Base-by-base conservation (phyloP, 2,888 invertebrate species). In the Baronia brevicornis region DNA sequence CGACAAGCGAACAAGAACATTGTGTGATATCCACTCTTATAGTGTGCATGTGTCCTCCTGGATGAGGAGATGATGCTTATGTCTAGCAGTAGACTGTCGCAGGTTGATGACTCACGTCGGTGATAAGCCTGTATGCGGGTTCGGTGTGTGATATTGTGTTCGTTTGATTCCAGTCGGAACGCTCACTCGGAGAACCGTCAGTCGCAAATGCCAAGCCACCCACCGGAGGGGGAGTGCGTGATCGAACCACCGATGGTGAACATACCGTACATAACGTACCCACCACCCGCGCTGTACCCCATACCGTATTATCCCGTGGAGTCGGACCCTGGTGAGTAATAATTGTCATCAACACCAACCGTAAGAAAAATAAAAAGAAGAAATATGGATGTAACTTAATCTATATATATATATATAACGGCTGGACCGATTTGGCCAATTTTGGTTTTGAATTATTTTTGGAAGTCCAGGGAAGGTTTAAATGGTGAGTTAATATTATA, bases 271-370 rank as follows among this genome's bases (percentile, higher is more conserved):
- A 60, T 79, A 26, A 66, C 71, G 20, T 82, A 82, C 65, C 80
- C 84, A 50, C 84, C 84, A 42, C 79, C 82, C 22, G n/a, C n/a
- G 2, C 46, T 80, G 36, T 82, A 79, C 67, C 74, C 77, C 38
- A 36, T 79, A 29, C 79, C 72, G 24, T 82, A 75, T 66, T 82
- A 78, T 60, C 72, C 74, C 2, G 45, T 75, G 9, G 84, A 82
- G 15, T 39, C 65, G n/a, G 80, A 77, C 35, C 75, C 73, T 4
- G 60, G 79, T 72, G 22, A 49, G 52, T 48, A n/a, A n/a, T 17
- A 17, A 20, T 17, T 17, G 6, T 17, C 17, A 17, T 17, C 4
- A 17, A 5, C 17, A n/a, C n/a, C n/a, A n/a, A n/a, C n/a, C n/a
- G n/a, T n/a, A n/a, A n/a, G n/a, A n/a, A n/a, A n/a, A n/a, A n/a